These are phyloP conservation scores for Crepidodera aurea DNA, from an alignment of 2,888 invertebrate genomes.

Conservation along the genomic window DNA sequence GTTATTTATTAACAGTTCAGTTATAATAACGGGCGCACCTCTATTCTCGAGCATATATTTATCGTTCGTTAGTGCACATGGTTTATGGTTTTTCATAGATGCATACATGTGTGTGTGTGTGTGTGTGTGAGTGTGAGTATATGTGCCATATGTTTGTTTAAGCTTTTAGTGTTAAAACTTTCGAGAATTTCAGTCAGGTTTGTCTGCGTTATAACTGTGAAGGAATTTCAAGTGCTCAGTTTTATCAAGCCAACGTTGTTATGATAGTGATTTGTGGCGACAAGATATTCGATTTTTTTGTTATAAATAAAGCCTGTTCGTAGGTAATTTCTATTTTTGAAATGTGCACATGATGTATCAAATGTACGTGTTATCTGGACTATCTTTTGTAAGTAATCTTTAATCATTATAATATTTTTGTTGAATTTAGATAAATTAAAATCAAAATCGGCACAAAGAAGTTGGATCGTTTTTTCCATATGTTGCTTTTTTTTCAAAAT, in stretches of 20 bases:
- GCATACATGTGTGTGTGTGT: constrained; percentile 13
- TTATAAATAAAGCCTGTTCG: not conserved
- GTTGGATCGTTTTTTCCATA: too few relatives aligned
- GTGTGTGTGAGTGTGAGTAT: constrained; percentile 15
- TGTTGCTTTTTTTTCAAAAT: too few relatives aligned
- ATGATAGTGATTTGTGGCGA: not conserved
- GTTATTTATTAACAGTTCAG: not conserved
- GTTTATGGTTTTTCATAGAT: constrained; percentile 34
- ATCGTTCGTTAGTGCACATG: constrained; percentile 30
- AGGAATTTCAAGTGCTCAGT: constrained; percentile 18
- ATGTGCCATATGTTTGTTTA: constrained; percentile 25
- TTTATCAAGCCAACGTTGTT: constrained; percentile 5
- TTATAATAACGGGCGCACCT: not conserved
- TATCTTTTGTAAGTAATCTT: not conserved
- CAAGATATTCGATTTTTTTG: not conserved
- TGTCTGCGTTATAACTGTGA: not conserved
- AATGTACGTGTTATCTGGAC: not conserved
- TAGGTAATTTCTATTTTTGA: not conserved
- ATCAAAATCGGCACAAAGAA: too few relatives aligned
- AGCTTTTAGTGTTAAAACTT: constrained; percentile 21
- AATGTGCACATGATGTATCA: not conserved
- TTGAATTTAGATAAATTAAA: too few relatives aligned
- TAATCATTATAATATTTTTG: too few relatives aligned
- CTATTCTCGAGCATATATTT: constrained; percentile 17
- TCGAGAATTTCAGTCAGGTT: constrained; percentile 16